Base-by-base conservation (phyloP, 2,888 invertebrate species). In the Phengaris arion region DNA sequence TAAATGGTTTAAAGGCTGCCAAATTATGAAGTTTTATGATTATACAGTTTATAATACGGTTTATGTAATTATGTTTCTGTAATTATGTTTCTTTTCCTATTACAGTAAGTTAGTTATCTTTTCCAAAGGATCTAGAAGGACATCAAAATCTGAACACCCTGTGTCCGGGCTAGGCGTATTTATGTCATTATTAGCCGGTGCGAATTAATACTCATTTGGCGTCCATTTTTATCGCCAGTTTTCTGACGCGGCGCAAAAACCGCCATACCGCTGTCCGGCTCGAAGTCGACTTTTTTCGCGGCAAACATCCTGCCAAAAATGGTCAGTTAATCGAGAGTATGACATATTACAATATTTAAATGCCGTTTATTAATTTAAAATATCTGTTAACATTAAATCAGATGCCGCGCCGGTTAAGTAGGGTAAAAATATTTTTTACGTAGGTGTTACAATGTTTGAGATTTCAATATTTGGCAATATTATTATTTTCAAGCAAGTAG, bases 171-270 rank as follows among this genome's bases (percentile, higher is more conserved):
- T 88, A 89, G 90, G 87, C 84, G 88, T 93, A 93, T 93, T 93
- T 93, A 93, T 93, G 93, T 93, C 93, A 93, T 93, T 93, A 93
- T 93, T 93, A 93, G 91, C 91, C 87, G 87, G 89, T 85, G 91
- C 86, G 90, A 93, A 93, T 93, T 92, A 93, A 93, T 93, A 90
- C 92, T 91, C 92, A 91, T 93, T 92, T 91, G 87, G 87, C 84
- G 89, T 86, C 86, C 89, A 88, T 89, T 91, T 92, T 91, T 88
- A 87, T 86, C 87, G 86, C 89, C 84, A 85, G 87, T 85, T 85
- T 85, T 85, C 87, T 85, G 85, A 84, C 83, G 84, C 83, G 81
- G 68, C 79, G 82, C 86, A 92, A 91, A 87, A 90, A 85, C 81
- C 80, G 82, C 83, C 86, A 84, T 85, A 83, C 85, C 84, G 79